A percentile compares a stretch with the other conserved stretches of the same genome.
These are phyloP conservation scores for Trichomycterus rosablanca DNA, from an alignment of 2,113 vertebrate genomes.

Conservation along the genomic window DNA sequence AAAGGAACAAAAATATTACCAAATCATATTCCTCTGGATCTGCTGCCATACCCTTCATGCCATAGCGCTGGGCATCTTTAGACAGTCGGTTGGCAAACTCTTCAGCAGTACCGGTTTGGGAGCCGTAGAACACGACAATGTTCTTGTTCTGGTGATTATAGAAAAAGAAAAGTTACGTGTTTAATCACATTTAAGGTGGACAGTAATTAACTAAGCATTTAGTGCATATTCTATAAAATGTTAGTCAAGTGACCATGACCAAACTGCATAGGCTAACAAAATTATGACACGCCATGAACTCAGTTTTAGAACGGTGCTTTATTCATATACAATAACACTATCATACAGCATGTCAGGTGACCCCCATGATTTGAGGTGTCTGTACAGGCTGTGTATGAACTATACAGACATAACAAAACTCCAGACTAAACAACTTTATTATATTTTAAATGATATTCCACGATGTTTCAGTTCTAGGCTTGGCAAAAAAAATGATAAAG, in stretches of 20 bases:
- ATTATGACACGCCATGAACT: no score
- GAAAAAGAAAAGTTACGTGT: background rate
- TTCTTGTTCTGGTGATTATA: slow-evolving; percentile 75
- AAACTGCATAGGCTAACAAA: no score
- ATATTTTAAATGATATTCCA: no score
- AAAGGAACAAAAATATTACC: slow-evolving; percentile 78
- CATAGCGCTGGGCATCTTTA: slow-evolving; percentile 93
- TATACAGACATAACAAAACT: background rate
- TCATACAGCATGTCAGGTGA: no score
- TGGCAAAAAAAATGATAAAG: background rate
- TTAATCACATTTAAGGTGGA: no score
- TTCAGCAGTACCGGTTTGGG: slow-evolving; percentile 93
- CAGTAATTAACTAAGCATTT: no score
- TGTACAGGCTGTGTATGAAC: background rate
- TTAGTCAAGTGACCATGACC: no score
- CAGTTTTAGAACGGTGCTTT: no score
- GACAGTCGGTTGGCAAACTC: slow-evolving; percentile 92
- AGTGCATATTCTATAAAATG: no score
- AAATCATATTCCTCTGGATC: slow-evolving; percentile 95
- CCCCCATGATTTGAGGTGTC: no score
- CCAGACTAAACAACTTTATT: background rate
- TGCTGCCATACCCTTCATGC: slow-evolving; percentile 90
- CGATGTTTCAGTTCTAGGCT: background rate
- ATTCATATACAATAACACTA: no score
- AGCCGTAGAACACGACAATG: slow-evolving; percentile 94